phyloP scores from a whole-genome alignment of 2,888 invertebrate species.

The Nomada ruficornis region DNA sequence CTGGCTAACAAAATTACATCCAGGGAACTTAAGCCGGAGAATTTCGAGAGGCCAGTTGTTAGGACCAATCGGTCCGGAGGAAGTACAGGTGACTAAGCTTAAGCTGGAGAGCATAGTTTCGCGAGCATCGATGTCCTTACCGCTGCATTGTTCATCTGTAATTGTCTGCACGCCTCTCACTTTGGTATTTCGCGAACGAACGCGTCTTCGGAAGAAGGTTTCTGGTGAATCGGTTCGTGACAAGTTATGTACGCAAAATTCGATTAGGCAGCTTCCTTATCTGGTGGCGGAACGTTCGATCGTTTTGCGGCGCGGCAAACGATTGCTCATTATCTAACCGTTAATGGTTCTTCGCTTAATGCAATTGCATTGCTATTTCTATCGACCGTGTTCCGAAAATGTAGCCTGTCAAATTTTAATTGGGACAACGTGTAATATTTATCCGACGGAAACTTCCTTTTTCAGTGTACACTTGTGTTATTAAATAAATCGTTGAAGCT shows the following conservation, averaged over 20 bases:
- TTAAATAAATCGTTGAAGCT: neutral
- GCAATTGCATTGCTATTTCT: constrained; percentile 36
- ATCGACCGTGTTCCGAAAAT: neutral
- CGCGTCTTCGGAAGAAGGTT: constrained; percentile 67
- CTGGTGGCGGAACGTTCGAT: constrained; percentile 45
- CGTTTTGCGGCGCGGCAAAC: constrained; percentile 49
- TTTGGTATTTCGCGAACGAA: constrained; percentile 64
- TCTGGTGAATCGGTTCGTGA: constrained; percentile 69
- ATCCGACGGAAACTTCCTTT: neutral
- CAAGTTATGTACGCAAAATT: constrained; percentile 73
- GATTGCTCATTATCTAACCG: constrained; percentile 32
- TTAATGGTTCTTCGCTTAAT: constrained; percentile 55
- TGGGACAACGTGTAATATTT: neutral
- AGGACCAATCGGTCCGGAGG: constrained; percentile 16
- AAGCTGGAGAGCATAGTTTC: constrained; percentile 66
- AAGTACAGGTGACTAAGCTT: constrained; percentile 47
- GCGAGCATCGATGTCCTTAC: constrained; percentile 52
- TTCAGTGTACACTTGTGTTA: neutral
- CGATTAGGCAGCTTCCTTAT: constrained; percentile 68
- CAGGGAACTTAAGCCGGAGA: constrained; percentile 24
- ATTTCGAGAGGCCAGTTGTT: constrained; percentile 3
- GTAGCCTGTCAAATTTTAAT: neutral
- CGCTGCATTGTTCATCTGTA: constrained; percentile 72
- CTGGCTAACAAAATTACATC: constrained; percentile 30
- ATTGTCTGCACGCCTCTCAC: constrained; percentile 49